phyloP scores from a whole-genome alignment of 2,797 vertebrate genomes.

The Crenichthys baileyi region DNA sequence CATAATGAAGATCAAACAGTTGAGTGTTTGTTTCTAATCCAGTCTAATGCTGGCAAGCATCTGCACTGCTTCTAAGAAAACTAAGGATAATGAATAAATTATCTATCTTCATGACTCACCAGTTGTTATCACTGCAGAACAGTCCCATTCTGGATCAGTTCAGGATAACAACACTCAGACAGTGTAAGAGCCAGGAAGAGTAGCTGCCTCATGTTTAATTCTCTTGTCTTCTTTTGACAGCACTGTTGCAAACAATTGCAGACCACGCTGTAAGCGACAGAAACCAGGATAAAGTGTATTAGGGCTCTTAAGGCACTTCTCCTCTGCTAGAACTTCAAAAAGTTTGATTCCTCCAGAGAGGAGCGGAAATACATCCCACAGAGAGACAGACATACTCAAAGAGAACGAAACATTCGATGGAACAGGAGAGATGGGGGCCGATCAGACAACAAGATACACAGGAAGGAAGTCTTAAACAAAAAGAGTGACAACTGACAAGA shows the following conservation, averaged over 20 bases:
- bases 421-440: constrained; percentile 24
- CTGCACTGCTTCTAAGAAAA: neutral
- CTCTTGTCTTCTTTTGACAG: constrained; percentile 37
- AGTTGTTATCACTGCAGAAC: constrained; percentile 1
- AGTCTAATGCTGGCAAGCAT: neutral
- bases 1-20: neutral
- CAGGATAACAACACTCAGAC: constrained; percentile 8
- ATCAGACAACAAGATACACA: constrained; percentile 12
- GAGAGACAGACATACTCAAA: constrained; percentile 38
- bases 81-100: constrained; percentile 7
- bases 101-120: neutral
- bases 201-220: constrained; percentile 42
- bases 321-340: constrained; percentile 65
- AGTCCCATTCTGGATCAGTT: constrained; percentile 2
- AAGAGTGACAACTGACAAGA: constrained; percentile 21
- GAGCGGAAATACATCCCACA: constrained; percentile 40
- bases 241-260: constrained; percentile 39
- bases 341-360: constrained; percentile 62
- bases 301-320: constrained; percentile 65
- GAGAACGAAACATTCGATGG: constrained; percentile 40
- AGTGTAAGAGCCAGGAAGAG: constrained; percentile 20
- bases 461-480: neutral
- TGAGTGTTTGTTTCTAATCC: neutral
- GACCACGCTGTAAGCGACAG: constrained; percentile 53
- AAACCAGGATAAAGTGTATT: constrained; percentile 59